Base-by-base conservation (phyloP, 1,140 invertebrate genomes). In the Drosophila virilis region DNA sequence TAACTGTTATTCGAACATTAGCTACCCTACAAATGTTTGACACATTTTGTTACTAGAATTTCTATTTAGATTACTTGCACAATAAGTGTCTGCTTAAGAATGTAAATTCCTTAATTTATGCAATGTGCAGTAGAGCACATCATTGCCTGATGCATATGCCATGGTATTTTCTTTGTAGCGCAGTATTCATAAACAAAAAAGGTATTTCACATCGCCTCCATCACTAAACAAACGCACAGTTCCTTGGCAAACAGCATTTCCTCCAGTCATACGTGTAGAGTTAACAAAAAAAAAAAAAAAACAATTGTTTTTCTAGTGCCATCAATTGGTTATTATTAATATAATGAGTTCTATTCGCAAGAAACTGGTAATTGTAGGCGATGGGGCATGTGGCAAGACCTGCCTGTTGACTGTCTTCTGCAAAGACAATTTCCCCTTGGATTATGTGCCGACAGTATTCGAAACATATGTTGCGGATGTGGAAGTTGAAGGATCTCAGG, bases 391-490 rank as follows among this genome's bases (percentile, higher is more conserved):
- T 94, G 98, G 98, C 94, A 99, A 99, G 95, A 99, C 98, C 80
- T 99, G 98, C 93, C 94, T 99, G 76, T 94, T 99, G 82, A 98
- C 98, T 93, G 98, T 98, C 77, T 99, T 99, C 94, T 98, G 97
- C 92, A 98, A 99, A 94, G 98, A 99, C 93, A 97, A 98, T 93
- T 99, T 99, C 93, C 98, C 98, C 78, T 97, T 98, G 95, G 97
- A 98, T 61, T 99, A 99, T 93, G 97, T 99, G 91, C 98, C 98
- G 76, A 99, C 98, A 90, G 98, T 99, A 74, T 99, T 99, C 94
- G 98, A 99, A 93, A 99, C 98, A 93, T 99, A 99, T 95, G 97
- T 99, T 80, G 97, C 98, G 74, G 97, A 99, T 93, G 98, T 99
- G 91, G 97, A 98, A 94, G 97, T 99, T 32, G 97, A 99, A 92